Base-by-base conservation (phyloP, 1,140 invertebrate species). In the Aphelenchoides besseyi region DNA sequence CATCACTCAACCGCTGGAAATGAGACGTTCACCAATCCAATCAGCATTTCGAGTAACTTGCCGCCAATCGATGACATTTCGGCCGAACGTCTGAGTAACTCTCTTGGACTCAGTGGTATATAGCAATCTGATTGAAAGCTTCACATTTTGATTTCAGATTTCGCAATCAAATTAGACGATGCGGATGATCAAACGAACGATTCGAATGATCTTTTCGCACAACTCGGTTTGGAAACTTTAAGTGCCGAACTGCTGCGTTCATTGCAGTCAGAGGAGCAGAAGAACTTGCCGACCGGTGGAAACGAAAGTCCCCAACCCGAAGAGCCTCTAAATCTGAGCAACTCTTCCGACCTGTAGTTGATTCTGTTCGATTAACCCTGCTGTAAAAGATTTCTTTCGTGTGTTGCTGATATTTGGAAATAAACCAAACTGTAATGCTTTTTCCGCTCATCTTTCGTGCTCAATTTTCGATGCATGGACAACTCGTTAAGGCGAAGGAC, bases 1-100 rank as follows among this genome's bases (percentile, higher is more conserved):
- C 92, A 94, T 80, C 94, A 96, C 85, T 88, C 91, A 52, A 30
- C 3, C 5, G 16, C 12, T 8, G 61, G 12, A 12, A 48, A 48
- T 23, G 41, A 48, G 23, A 48, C 41, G 41, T 12, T 23, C 41
- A 23, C 12, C 41, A n/a, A n/a, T n/a, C n/a, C n/a, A n/a, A n/a
- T n/a, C n/a, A n/a, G n/a, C n/a, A n/a, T n/a, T n/a, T n/a, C n/a
- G n/a, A n/a, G n/a, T n/a, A n/a, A 12, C 12, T 23, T 48, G 41
- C 41, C 41, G 41, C 12, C 12, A 23, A 48, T 48, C 41, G 41
- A 48, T 12, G 41, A 48, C 41, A 48, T 48, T 48, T 48, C 41
- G 41, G 41, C 41, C 41, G 41, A 48, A 48, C 41, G 41, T 12
- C 41, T 48, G 41, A 48, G 41, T 23, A 12, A 48, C 41, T 48